Base-by-base conservation (phyloP, 2,888 invertebrate genomes). In the Dione vanillae region DNA sequence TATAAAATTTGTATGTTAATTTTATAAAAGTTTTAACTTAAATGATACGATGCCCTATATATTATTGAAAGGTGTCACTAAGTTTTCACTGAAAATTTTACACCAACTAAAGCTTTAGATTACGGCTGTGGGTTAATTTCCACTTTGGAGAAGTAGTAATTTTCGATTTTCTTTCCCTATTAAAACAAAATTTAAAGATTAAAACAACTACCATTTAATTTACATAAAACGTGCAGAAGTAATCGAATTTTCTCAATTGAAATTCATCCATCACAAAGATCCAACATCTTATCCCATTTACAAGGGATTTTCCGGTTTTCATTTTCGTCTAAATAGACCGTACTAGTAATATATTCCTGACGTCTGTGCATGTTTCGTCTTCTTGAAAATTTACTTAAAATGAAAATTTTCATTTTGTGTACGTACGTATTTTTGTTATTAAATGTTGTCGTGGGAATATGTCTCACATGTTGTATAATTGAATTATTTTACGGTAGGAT, bases 271-370 rank as follows among this genome's bases (percentile, higher is more conserved):
- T 54, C 16, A 11, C 37, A 56, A 56, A 16, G 37, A 56, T 56
- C 37, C 35, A 16, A 56, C 56, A 56, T 56, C 37, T 56, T 37
- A 56, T 40, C 37, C 37, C n/a, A 56, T 56, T 56, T 56, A 56
- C 37, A 37, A 56, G 54, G 37, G 16, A 40, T 56, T 56, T 56
- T 56, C 37, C 37, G 56, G 37, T 19, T 16, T 56, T 40, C 37
- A 16, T 56, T 56, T 56, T 40, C 56, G 3, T 56, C 16, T 16
- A 56, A 56, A 56, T 56, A 37, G 56, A 56, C 56, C 56, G 56
- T 56, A 56, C 56, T 11, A 56, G 37, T 56, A 56, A 56, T 56
- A 56, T 56, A 40, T 56, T 40, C 16, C 16, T 40, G 37, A 56
- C 56, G 56, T 56, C 40, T 56, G 37, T 56, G 37, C 56, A 37